Conservation (phyloP, 1,140 invertebrate species). For the Cydia pomonella region DNA sequence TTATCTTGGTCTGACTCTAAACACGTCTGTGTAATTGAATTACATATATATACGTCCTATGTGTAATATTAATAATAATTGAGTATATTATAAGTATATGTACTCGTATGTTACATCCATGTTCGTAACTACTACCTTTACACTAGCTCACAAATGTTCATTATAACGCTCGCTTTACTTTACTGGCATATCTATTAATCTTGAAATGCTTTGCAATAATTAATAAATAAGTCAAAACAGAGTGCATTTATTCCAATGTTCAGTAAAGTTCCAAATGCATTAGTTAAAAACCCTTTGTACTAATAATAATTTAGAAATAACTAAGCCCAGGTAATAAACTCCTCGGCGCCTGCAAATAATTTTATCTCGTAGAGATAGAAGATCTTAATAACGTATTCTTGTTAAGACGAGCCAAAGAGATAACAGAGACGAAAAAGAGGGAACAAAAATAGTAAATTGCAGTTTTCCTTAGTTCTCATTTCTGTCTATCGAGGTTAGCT, state of each 20-base stretch:
- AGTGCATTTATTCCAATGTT: neutral
- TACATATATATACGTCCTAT: no score
- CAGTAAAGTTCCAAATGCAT: neutral
- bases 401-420: neutral
- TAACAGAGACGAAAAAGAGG: neutral
- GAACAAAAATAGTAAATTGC: neutral
- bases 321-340: neutral
- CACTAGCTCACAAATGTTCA: neutral
- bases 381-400: conserved; percentile 5
- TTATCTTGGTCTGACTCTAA: no score
- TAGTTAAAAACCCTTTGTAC: neutral
- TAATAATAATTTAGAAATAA: neutral
- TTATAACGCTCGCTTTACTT: neutral
- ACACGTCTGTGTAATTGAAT: no score
- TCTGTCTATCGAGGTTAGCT: neutral
- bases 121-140: neutral
- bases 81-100: no score
- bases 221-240: neutral
- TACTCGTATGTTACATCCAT: no score
- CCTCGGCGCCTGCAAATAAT: neutral
- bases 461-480: conserved; percentile 9
- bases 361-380: neutral
- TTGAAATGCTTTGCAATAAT: neutral
- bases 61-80: no score
- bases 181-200: neutral